Evolutionary conservation across 2,888 invertebrate species (phyloP).

Genomic region (Drosophila mimetica): DNA sequence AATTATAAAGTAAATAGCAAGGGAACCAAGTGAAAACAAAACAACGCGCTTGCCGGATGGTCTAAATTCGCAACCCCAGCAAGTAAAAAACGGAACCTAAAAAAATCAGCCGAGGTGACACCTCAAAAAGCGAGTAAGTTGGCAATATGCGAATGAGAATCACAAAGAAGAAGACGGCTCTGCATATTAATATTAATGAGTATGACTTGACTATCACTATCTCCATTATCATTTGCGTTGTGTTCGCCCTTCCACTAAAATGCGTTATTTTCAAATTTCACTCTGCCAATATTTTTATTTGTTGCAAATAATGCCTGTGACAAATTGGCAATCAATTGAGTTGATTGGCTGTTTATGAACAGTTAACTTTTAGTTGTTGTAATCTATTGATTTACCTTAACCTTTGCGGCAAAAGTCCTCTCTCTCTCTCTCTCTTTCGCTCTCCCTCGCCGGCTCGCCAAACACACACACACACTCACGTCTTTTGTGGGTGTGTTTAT

Average conservation of each 20-base stretch:
- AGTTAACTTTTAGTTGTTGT: conserved; percentile 23
- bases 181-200: conserved; percentile 44
- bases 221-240: conserved; percentile 41
- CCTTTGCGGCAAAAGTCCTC: conserved; percentile 38
- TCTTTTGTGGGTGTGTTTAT: conserved; percentile 35
- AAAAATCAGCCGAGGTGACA: conserved; percentile 25
- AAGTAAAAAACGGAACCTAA: conserved; percentile 5
- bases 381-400: conserved; percentile 60
- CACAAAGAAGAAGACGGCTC: conserved; percentile 13
- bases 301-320: too few species aligned
- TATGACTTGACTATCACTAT: conserved; percentile 8
- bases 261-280: conserved; percentile 6
- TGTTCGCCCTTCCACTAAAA: conserved; percentile 13
- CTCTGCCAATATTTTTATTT: too few species aligned
- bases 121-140: conserved; percentile 40
- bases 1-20: background rate
- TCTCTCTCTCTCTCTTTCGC: background rate
- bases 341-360: conserved; percentile 14
- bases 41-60: background rate
- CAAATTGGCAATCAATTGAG: conserved; percentile 31
- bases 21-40: background rate
- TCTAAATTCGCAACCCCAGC: background rate
- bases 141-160: conserved; percentile 29
- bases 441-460: conserved; percentile 46
- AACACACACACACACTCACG: conserved; percentile 4